These are phyloP conservation scores for Apoda limacodes DNA, from an alignment of 2,888 invertebrate species.

Conservation along the genomic window DNA sequence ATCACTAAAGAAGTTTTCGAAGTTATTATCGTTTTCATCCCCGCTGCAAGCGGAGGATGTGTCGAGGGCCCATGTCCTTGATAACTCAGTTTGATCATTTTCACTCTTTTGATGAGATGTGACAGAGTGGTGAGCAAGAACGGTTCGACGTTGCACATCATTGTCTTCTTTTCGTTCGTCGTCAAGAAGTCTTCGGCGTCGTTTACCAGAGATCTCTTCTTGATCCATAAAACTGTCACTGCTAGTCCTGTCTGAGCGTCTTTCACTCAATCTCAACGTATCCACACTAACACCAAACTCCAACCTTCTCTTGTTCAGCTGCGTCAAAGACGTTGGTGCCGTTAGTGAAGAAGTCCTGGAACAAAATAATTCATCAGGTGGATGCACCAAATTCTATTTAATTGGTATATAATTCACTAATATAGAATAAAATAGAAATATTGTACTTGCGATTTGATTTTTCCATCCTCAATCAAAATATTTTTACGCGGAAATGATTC, in stretches of 20 bases:
- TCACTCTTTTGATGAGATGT: slow-evolving; percentile 53
- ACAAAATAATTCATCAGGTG: slow-evolving; percentile 38
- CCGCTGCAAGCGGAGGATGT: slow-evolving; percentile 73
- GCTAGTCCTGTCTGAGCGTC: slow-evolving; percentile 40
- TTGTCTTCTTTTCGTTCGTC: slow-evolving; percentile 47
- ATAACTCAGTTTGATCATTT: slow-evolving; percentile 85
- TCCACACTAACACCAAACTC: slow-evolving; percentile 71
- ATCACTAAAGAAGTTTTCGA: slow-evolving; percentile 87
- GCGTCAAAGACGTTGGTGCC: slow-evolving; percentile 70
- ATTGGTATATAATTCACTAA: slow-evolving; percentile 19
- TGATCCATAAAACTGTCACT: slow-evolving; percentile 60
- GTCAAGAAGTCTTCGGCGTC: slow-evolving; percentile 58
- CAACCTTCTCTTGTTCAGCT: slow-evolving; percentile 78
- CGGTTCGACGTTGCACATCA: slow-evolving; percentile 35
- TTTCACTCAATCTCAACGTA: slow-evolving; percentile 48
- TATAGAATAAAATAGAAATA: slow-evolving; percentile 31
- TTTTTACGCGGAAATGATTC: slow-evolving; percentile 72
- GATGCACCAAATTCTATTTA: slow-evolving; percentile 17
- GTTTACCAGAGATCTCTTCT: slow-evolving; percentile 42
- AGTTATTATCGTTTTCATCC: slow-evolving; percentile 81
- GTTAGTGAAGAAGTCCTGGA: slow-evolving; percentile 66
- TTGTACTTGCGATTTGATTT: slow-evolving; percentile 67
- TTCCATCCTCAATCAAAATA: slow-evolving; percentile 69
- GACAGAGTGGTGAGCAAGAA: slow-evolving; percentile 44
- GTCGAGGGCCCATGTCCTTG: slow-evolving; percentile 90